These are phyloP conservation scores for Orestias chungarensis DNA, from an alignment of 2,797 vertebrate species.

Conservation along the genomic window DNA sequence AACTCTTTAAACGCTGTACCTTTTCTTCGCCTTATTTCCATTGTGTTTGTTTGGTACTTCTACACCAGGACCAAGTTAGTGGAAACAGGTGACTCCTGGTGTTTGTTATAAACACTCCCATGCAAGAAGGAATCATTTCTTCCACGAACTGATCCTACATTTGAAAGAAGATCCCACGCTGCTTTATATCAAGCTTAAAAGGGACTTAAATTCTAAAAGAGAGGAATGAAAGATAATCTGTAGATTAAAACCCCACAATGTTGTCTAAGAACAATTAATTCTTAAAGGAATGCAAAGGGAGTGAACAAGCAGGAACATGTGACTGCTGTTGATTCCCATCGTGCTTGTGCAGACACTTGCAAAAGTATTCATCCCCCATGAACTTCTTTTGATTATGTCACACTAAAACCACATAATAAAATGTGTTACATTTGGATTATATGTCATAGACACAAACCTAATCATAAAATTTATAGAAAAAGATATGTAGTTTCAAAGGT, in stretches of 20 bases:
- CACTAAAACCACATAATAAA: background rate
- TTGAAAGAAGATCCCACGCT: constrained; percentile 12
- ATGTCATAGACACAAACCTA: background rate
- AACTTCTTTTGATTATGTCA: background rate
- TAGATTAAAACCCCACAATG: constrained; percentile 8
- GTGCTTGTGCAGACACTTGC: background rate
- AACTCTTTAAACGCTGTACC: background rate
- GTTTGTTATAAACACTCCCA: constrained; percentile 3
- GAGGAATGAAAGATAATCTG: constrained; percentile 29
- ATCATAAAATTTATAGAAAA: background rate
- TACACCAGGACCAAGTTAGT: background rate
- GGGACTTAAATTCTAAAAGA: background rate
- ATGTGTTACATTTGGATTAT: background rate
- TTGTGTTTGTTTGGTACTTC: constrained; percentile 2
- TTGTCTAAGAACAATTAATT: constrained; percentile 20
- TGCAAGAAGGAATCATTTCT: constrained; percentile 10
- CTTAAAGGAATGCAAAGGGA: constrained; percentile 23
- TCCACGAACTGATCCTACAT: constrained; percentile 10
- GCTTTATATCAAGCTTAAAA: background rate
- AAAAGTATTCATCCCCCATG: background rate
- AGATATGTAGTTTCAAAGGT: too few species aligned
- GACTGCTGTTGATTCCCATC: constrained; percentile 5
- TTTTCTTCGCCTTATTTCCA: background rate
- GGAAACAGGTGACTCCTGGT: background rate
- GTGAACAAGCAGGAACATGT: constrained; percentile 33